Evolutionary conservation across 1,140 invertebrate species (phyloP).

Genomic region (Augochlora pura): DNA sequence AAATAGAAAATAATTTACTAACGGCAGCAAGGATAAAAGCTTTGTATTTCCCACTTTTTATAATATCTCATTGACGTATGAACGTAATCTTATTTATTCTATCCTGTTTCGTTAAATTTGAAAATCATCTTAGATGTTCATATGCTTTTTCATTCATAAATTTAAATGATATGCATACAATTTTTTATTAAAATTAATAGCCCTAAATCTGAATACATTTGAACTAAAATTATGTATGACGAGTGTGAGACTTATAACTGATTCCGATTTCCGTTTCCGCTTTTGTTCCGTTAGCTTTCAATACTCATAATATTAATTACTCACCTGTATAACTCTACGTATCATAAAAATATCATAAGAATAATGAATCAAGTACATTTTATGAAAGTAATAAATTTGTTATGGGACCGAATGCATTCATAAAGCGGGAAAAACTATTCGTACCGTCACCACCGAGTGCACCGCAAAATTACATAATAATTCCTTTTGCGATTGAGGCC

Average conservation of each 20-base stretch:
- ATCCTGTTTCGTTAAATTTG: too few species aligned
- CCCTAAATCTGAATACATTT: too few species aligned
- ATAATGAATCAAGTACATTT: too few species aligned
- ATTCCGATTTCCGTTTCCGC: not conserved
- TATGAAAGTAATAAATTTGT: not conserved
- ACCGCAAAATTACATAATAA: constrained; percentile 65
- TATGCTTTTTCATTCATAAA: not conserved
- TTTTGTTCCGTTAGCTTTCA: not conserved
- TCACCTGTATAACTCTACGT: not conserved
- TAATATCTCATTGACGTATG: not conserved
- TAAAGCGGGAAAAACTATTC: constrained; percentile 19
- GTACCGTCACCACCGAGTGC: constrained; percentile 38
- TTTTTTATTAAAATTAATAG: too few species aligned
- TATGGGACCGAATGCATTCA: constrained; percentile 1
- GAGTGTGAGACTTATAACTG: too few species aligned
- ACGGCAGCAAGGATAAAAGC: too few species aligned
- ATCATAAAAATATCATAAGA: too few species aligned
- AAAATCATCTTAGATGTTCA: not conserved
- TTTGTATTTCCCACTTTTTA: too few species aligned
- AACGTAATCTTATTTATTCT: not conserved
- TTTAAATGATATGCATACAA: not conserved
- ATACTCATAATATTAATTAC: not conserved
- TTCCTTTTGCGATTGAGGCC: constrained; percentile 62
- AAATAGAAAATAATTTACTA: not conserved
- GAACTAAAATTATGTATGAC: too few species aligned